These are phyloP conservation scores for Motacilla tschutschensis DNA, from an alignment of 2,113 vertebrate genomes.

Conservation along the genomic window DNA sequence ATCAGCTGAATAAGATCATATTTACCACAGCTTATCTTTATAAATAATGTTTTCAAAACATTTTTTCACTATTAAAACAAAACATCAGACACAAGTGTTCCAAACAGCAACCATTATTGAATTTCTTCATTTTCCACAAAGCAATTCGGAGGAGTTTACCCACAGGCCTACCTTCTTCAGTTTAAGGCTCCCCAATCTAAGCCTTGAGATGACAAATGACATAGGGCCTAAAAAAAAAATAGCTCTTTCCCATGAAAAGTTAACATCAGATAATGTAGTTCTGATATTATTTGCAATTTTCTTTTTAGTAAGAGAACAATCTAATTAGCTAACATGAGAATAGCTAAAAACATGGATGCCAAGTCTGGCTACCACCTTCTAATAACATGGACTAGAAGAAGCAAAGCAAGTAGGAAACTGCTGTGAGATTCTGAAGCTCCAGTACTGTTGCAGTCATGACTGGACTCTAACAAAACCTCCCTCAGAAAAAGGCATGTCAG, in stretches of 20 bases:
- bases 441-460: neutral
- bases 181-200: conserved; percentile 63
- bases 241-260: conserved; percentile 66
- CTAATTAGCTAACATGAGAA: conserved; percentile 13
- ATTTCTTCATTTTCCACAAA: conserved; percentile 48
- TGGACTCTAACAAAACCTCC: neutral
- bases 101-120: conserved; percentile 19
- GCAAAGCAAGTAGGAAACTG: neutral
- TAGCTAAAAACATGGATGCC: conserved; percentile 12
- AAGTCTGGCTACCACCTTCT: neutral
- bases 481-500: neutral
- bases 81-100: neutral
- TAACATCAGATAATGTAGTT: conserved; percentile 56
- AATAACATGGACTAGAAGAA: neutral
- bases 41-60: neutral
- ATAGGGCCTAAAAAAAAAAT: conserved; percentile 62
- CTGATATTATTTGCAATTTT: conserved; percentile 44
- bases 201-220: conserved; percentile 65
- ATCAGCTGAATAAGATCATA: neutral
- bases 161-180: conserved; percentile 62
- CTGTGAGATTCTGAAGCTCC: neutral
- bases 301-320: conserved; percentile 43
- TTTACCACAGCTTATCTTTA: conserved; percentile 6
- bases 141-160: conserved; percentile 51
- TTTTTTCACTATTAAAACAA: conserved; percentile 14